A percentile compares a stretch with the other conserved stretches of the same genome.
phyloP scores from a whole-genome alignment of 1,140 invertebrate genomes.

The Megalonaias nervosa region DNA sequence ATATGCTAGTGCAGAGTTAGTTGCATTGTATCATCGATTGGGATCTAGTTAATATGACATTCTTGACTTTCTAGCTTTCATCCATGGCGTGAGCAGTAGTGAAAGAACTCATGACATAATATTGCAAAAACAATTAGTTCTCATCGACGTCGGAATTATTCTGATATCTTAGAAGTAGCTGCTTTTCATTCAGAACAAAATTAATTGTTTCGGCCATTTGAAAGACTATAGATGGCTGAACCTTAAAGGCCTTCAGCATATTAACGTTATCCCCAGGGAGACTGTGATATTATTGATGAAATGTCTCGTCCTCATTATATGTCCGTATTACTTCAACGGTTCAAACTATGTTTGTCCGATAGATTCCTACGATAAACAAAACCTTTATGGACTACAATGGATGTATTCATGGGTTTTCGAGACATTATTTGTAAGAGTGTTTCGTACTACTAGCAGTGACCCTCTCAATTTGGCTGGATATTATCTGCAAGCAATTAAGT shows the following conservation, averaged over 20 bases:
- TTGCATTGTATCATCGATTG: too few relatives aligned
- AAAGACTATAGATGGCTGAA: slow-evolving; percentile 35
- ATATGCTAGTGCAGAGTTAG: too few relatives aligned
- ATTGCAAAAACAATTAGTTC: too few relatives aligned
- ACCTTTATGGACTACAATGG: slow-evolving; percentile 64
- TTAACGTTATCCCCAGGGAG: too few relatives aligned
- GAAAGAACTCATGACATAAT: too few relatives aligned
- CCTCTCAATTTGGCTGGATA: slow-evolving; percentile 49
- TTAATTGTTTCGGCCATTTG: background rate
- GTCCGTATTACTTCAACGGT: slow-evolving; percentile 49
- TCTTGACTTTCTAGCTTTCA: too few relatives aligned
- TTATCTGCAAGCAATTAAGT: slow-evolving; percentile 46
- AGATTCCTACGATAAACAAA: slow-evolving; percentile 66
- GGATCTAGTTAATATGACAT: too few relatives aligned
- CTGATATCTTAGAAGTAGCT: slow-evolving; percentile 6
- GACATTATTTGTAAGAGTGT: slow-evolving; percentile 60
- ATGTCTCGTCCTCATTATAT: slow-evolving; percentile 29
- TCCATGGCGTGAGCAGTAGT: too few relatives aligned
- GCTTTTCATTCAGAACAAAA: slow-evolving; percentile 8
- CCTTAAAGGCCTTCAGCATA: slow-evolving; percentile 8
- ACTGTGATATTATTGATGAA: slow-evolving; percentile 11
- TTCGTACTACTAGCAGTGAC: slow-evolving; percentile 49
- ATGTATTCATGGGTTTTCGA: slow-evolving; percentile 63
- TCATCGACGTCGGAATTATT: background rate
- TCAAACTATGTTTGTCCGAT: slow-evolving; percentile 63